Base-by-base conservation (phyloP, 2,113 vertebrate genomes). In the Argyrosomus japonicus region DNA sequence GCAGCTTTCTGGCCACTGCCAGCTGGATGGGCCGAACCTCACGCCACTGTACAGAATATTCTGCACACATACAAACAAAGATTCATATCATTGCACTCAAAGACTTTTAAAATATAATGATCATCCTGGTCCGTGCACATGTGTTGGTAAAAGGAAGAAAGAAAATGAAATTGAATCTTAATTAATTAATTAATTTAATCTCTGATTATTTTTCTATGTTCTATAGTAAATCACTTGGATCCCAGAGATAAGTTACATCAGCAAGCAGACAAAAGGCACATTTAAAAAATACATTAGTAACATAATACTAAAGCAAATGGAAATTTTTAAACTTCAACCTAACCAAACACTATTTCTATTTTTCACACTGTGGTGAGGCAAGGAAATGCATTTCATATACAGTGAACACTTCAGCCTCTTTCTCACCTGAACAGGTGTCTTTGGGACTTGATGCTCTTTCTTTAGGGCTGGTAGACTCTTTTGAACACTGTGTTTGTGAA, bases 1-100 rank as follows among this genome's bases (percentile, higher is more conserved):
- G 95, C 65, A 99, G 94, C 91, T 99, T 99, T 91, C 99, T 96
- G 10, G 98, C 98, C 89, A 99, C 97, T 0, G 97, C 97, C 69
- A 99, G 92, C 94, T 99, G 98, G 89, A 98, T 96, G 18, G 98
- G 97, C 64, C 96, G 96, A n/a, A 97, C 91, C 54, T 96, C 93
- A 29, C 93, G 95, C 54, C 95, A 95, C 71, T 97, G 95, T 63
- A 94, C 85, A 0, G 77, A 88, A 72, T 92, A 95, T 83, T 95
- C 95, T 96, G 68, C 27, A 84, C 63, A 65, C 19, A 84, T 21
- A 73, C 23, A 81, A 19, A 71, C 45, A 81, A 3, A 67, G 43
- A 48, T 14, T 45, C 25, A 65, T 3, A 68, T 60, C 51, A 74
- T 51, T 57, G 47, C 4, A 70, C 14, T 12, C 2, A 29, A 54